Evolutionary conservation across 2,888 invertebrate species (phyloP).

Genomic region (Aromia moschata): DNA sequence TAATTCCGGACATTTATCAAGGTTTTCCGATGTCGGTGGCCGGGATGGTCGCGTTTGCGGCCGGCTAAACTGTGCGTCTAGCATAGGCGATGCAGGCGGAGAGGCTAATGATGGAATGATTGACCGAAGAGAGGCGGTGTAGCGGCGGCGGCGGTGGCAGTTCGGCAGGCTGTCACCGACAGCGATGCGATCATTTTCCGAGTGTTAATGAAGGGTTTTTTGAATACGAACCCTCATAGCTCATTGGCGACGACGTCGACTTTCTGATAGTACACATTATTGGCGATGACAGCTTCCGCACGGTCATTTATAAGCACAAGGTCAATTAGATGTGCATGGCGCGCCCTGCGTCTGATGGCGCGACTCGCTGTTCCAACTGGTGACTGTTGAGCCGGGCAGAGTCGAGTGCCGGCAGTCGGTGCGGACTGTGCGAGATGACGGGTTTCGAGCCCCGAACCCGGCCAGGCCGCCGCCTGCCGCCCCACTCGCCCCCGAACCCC

Average conservation of each 20-base stretch:
- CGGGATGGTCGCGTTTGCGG: constrained; percentile 35
- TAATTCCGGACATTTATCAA: constrained; percentile 59
- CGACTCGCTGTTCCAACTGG: constrained; percentile 30
- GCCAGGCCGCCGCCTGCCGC: constrained; percentile 4
- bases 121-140: constrained; percentile 55
- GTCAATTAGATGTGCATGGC: constrained; percentile 62
- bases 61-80: constrained; percentile 50
- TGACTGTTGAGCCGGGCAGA: constrained; percentile 35
- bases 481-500: constrained; percentile 29
- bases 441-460: constrained; percentile 29
- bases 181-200: constrained; percentile 63
- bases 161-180: constrained; percentile 56
- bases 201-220: constrained; percentile 64
- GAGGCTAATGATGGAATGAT: constrained; percentile 59
- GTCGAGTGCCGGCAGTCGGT: constrained; percentile 36
- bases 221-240: constrained; percentile 60
- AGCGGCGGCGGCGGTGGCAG: constrained; percentile 23
- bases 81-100: constrained; percentile 24
- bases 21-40: constrained; percentile 52
- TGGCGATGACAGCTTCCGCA: constrained; percentile 61
- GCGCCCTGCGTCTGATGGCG: constrained; percentile 49
- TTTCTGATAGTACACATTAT: constrained; percentile 62
- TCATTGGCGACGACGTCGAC: constrained; percentile 58
- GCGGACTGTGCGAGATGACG: constrained; percentile 32
- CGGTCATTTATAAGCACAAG: constrained; percentile 63